Percentiles rank a stretch among this genome's conserved stretches.
Evolutionary conservation across 1,140 invertebrate species (phyloP).

Genomic region (Tenebrio molitor): DNA sequence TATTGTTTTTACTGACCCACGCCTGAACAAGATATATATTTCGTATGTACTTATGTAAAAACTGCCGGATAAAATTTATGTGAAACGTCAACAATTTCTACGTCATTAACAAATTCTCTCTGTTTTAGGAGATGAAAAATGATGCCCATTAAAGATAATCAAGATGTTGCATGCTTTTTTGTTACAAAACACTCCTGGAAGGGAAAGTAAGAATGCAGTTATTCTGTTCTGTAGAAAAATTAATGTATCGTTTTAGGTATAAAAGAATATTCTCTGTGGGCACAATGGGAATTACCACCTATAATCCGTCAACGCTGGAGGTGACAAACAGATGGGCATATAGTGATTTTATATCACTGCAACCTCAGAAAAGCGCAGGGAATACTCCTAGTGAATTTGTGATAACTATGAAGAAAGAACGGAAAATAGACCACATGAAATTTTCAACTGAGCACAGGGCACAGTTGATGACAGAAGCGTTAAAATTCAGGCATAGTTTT

Average conservation of each 20-base stretch:
- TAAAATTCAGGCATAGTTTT: conserved; percentile 85
- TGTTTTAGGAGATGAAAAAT: conserved; percentile 68
- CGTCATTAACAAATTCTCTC: conserved; percentile 16
- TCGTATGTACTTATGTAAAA: conserved; percentile 10
- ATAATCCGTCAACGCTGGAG: conserved; percentile 94
- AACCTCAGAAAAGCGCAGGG: conserved; percentile 73
- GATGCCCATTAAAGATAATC: conserved; percentile 89
- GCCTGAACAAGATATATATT: not conserved
- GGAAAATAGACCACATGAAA: conserved; percentile 94
- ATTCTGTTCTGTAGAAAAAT: not conserved
- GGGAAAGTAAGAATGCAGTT: conserved; percentile 82
- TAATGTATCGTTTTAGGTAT: conserved; percentile 76
- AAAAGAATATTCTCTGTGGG: conserved; percentile 98
- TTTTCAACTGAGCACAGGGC: conserved; percentile 97
- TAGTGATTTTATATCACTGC: conserved; percentile 83
- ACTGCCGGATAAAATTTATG: not conserved
- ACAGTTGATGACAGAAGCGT: conserved; percentile 91
- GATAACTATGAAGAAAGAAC: conserved; percentile 89
- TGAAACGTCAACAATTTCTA: conserved; percentile 3
- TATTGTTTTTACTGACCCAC: not conserved
- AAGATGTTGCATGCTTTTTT: conserved; percentile 93
- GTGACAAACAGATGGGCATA: conserved; percentile 97
- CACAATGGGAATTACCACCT: conserved; percentile 95
- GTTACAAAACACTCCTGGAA: conserved; percentile 98
- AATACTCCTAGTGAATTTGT: conserved; percentile 80